Evolutionary conservation across 2,888 invertebrate genomes (phyloP).

Genomic region (Dynastes tityus): DNA sequence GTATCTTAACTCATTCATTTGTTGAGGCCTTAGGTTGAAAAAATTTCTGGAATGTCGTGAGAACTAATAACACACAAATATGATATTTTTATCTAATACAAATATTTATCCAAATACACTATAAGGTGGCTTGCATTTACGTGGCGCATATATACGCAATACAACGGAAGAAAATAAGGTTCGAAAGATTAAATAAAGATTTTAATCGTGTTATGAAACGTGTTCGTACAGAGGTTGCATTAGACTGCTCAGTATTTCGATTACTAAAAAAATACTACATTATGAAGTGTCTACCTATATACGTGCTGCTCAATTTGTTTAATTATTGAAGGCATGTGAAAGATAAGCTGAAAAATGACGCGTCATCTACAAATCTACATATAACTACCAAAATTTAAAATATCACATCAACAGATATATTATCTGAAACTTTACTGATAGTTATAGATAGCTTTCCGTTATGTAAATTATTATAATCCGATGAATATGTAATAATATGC

Average conservation of each 20-base stretch:
- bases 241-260: slow-evolving; percentile 3
- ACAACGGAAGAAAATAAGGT: slow-evolving; percentile 26
- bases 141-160: not conserved
- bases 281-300: not conserved
- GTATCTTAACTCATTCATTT: slow-evolving; percentile 19
- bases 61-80: slow-evolving; percentile 48
- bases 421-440: no score
- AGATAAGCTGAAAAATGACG: not conserved
- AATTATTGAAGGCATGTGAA: not conserved
- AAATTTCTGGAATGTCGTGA: slow-evolving; percentile 50
- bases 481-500: no score
- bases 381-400: no score
- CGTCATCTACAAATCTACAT: no score
- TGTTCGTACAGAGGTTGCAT: slow-evolving; percentile 2
- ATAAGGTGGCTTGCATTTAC: slow-evolving; percentile 39
- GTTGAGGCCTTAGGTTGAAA: not conserved
- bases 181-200: slow-evolving; percentile 32
- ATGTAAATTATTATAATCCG: no score
- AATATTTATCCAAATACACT: slow-evolving; percentile 40
- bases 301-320: slow-evolving; percentile 1
- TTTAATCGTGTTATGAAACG: slow-evolving; percentile 29
- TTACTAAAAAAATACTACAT: not conserved
- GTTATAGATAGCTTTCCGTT: no score
- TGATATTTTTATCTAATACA: slow-evolving; percentile 44
- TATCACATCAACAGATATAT: no score